Evolutionary conservation across 2,888 invertebrate genomes (phyloP).

Genomic region (Oxyteleia sp.): DNA sequence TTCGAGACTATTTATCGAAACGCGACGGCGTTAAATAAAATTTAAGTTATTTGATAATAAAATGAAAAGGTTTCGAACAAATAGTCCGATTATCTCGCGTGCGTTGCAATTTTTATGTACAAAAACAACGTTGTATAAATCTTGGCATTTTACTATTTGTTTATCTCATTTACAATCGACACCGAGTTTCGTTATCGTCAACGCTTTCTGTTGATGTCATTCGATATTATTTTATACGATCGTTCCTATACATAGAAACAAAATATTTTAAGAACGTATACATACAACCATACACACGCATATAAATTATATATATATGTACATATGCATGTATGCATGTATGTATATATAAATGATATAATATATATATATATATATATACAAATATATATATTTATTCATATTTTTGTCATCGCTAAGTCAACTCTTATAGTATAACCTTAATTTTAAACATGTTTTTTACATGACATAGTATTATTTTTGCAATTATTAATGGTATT

Average conservation of each 20-base stretch:
- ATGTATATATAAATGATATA: too few species aligned
- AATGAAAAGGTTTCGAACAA: constrained; percentile 3
- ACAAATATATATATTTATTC: neutral
- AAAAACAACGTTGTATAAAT: constrained; percentile 20
- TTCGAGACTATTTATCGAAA: constrained; percentile 37
- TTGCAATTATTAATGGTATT: constrained; percentile 5
- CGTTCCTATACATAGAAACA: constrained; percentile 24
- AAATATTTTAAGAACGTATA: constrained; percentile 32
- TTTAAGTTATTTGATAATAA: constrained; percentile 4
- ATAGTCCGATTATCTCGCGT: constrained; percentile 1
- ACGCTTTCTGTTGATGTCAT: neutral
- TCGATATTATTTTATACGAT: constrained; percentile 19
- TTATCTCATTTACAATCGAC: neutral
- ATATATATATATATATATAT: neutral
- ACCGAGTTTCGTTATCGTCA: constrained; percentile 4
- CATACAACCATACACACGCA: too few species aligned
- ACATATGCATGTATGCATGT: too few species aligned
- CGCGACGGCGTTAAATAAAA: neutral
- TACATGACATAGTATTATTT: constrained; percentile 20
- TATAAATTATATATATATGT: too few species aligned
- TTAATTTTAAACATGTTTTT: constrained; percentile 12
- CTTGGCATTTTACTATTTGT: neutral
- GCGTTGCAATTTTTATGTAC: constrained; percentile 12
- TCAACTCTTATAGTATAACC: neutral
- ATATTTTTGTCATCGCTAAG: neutral